Evolutionary conservation across 2,888 invertebrate genomes (phyloP).

Genomic region (Dermolepida albohirtum): DNA sequence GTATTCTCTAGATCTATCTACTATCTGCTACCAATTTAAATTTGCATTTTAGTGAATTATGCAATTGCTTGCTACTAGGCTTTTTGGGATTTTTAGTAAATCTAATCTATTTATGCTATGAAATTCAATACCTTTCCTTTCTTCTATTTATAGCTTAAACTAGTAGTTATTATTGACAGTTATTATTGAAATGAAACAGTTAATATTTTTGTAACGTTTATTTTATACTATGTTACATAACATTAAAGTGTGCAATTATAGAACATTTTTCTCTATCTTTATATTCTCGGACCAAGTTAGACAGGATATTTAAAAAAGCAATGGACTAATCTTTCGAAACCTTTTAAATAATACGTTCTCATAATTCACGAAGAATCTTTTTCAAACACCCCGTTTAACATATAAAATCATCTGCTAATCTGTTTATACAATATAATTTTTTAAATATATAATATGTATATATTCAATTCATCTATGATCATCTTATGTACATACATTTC

Average conservation of each 20-base stretch:
- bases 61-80: no score
- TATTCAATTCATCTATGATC: slow-evolving; percentile 19
- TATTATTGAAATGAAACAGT: no score
- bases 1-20: no score
- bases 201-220: slow-evolving; percentile 7
- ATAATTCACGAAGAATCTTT: slow-evolving; percentile 9
- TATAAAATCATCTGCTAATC: slow-evolving; percentile 26
- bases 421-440: slow-evolving; percentile 37
- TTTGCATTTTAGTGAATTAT: no score
- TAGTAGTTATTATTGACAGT: no score
- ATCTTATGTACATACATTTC: slow-evolving; percentile 22
- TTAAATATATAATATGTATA: slow-evolving; percentile 25
- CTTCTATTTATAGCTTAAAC: no score
- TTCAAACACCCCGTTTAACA: slow-evolving; percentile 37
- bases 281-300: slow-evolving; percentile 15
- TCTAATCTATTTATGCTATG: no score
- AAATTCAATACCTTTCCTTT: no score
- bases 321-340: slow-evolving; percentile 10
- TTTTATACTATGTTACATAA: slow-evolving; percentile 29
- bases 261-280: slow-evolving; percentile 15
- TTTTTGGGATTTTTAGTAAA: no score
- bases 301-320: slow-evolving; percentile 35
- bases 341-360: slow-evolving; percentile 12
- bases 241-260: slow-evolving; percentile 36
- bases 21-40: no score